phyloP scores from a whole-genome alignment of 30 jellyfish, hydroid and myxozoan species.

The Haliclystus octoradiatus region DNA sequence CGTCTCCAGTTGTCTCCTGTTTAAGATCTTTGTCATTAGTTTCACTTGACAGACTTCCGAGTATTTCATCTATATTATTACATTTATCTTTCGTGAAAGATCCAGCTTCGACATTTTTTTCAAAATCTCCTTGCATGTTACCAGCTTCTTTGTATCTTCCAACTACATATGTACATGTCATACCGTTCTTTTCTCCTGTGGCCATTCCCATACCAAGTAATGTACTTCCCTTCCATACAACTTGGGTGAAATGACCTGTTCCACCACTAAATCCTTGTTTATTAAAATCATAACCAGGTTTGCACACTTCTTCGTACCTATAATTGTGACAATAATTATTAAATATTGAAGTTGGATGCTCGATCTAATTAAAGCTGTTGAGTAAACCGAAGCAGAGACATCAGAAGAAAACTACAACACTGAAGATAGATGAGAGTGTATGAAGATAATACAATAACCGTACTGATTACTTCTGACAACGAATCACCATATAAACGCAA shows the following conservation, averaged over 20 bases:
- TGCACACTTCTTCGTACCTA: slow-evolving; percentile 84
- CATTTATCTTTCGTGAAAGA: neutral
- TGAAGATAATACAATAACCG: too few relatives aligned
- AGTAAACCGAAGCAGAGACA: too few relatives aligned
- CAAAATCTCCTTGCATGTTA: slow-evolving; percentile 37
- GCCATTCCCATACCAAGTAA: slow-evolving; percentile 77
- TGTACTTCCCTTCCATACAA: slow-evolving; percentile 59
- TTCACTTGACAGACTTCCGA: neutral
- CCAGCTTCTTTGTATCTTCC: slow-evolving; percentile 67
- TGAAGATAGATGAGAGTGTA: too few relatives aligned
- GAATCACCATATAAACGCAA: too few relatives aligned
- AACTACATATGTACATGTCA: slow-evolving; percentile 54
- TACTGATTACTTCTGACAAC: too few relatives aligned
- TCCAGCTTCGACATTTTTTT: slow-evolving; percentile 55
- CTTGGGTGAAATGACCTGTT: slow-evolving; percentile 79
- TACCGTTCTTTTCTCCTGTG: slow-evolving; percentile 19
- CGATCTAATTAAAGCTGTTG: too few relatives aligned
- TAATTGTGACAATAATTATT: neutral
- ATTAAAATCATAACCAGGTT: slow-evolving; percentile 52
- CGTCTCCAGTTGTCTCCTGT: neutral
- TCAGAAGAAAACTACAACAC: too few relatives aligned
- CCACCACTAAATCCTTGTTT: slow-evolving; percentile 12
- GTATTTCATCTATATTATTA: too few relatives aligned
- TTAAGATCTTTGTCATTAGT: neutral
- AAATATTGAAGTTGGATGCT: too few relatives aligned